A percentile compares a stretch with the other conserved stretches of the same genome.
Conservation (phyloP, 2,113 vertebrate genomes). For the Paradisaea rubra region DNA sequence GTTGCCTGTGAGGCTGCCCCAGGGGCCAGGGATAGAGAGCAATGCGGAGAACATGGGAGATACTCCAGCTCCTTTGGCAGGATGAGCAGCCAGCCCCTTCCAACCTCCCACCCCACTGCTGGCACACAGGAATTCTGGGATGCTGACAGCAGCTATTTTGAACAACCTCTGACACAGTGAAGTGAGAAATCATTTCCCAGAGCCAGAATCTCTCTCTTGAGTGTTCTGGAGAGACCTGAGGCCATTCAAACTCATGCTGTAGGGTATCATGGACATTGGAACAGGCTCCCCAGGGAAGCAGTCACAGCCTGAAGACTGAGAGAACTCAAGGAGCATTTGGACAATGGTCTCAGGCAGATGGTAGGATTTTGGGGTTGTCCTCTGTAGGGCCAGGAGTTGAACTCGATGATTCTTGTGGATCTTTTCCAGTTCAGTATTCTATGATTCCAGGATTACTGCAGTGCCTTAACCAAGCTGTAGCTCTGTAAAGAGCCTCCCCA, state of each 20-base stretch:
- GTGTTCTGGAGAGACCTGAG: background rate
- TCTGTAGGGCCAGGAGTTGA: background rate
- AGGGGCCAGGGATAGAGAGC: background rate
- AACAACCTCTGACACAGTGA: background rate
- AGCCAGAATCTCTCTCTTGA: background rate
- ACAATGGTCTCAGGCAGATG: background rate
- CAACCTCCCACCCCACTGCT: background rate
- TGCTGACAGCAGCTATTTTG: background rate
- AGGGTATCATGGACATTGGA: background rate
- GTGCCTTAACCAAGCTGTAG: background rate
- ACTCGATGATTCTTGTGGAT: too few species aligned
- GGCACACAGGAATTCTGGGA: background rate
- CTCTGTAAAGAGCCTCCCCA: background rate
- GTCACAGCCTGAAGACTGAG: background rate
- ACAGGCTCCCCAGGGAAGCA: background rate
- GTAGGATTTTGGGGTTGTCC: background rate
- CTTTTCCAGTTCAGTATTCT: background rate
- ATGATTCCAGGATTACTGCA: background rate
- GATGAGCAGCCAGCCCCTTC: background rate
- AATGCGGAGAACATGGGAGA: rapidly evolving
- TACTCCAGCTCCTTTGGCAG: background rate
- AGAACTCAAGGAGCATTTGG: background rate
- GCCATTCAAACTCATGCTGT: background rate
- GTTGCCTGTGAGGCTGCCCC: background rate
- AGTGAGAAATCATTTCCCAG: background rate